These are phyloP conservation scores for Protonemura montana DNA, from an alignment of 2,888 invertebrate species.

Conservation along the genomic window DNA sequence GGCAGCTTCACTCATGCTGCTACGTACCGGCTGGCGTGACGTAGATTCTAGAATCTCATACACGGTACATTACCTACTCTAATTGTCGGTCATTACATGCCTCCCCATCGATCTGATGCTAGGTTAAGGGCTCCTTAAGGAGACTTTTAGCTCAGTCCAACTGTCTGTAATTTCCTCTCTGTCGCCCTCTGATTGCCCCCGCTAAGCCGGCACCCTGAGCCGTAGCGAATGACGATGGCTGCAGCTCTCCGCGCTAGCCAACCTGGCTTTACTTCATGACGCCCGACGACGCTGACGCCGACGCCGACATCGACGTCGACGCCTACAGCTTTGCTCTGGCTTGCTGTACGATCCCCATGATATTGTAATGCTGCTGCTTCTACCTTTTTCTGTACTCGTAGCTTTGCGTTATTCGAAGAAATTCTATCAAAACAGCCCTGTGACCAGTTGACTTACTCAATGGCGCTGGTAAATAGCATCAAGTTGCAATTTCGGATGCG, in stretches of 20 bases:
- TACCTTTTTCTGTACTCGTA: neutral
- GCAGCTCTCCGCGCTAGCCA: neutral
- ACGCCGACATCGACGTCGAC: neutral
- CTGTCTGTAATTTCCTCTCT: constrained; percentile 31
- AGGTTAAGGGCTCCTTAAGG: constrained; percentile 34
- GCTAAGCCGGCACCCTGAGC: constrained; percentile 1
- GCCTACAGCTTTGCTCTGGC: too few species aligned
- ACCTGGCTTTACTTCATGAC: neutral
- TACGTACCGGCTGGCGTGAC: neutral
- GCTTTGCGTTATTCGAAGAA: neutral
- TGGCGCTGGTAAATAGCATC: constrained; percentile 7
- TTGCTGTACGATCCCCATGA: neutral
- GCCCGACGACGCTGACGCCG: neutral
- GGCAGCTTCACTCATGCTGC: neutral
- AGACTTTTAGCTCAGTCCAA: constrained; percentile 34
- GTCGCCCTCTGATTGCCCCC: constrained; percentile 26
- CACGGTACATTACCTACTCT: constrained; percentile 25
- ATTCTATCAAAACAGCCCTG: neutral
- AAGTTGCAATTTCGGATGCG: neutral
- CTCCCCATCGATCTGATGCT: constrained; percentile 18
- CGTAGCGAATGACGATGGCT: neutral
- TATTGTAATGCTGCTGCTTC: neutral
- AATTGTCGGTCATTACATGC: constrained; percentile 38
- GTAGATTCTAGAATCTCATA: neutral
- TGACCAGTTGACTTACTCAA: neutral